These are phyloP conservation scores for Lasioglossum figueresi DNA, from an alignment of 2,888 invertebrate genomes.

Conservation along the genomic window DNA sequence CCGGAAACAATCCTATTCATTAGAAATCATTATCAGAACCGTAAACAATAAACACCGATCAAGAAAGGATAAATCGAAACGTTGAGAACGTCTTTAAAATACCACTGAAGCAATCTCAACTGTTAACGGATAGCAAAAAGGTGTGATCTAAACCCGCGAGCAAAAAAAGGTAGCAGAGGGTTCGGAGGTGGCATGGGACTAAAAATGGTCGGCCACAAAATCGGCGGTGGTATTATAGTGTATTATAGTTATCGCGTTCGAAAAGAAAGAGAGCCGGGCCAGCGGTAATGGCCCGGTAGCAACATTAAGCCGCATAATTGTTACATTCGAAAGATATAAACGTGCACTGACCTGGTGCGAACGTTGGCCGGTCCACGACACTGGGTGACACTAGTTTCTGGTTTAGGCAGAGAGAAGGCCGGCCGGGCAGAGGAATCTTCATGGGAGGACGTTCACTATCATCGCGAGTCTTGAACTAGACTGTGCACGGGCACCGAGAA, in stretches of 20 bases:
- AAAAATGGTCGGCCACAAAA: not conserved
- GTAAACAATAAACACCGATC: not conserved
- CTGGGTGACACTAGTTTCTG: slow-evolving; percentile 57
- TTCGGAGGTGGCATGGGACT: not conserved
- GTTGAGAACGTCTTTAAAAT: not conserved
- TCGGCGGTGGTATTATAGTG: not conserved
- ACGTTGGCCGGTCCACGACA: slow-evolving; percentile 36
- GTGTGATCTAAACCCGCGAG: not conserved
- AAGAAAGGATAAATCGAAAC: not conserved
- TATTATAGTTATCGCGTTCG: not conserved
- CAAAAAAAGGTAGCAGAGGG: not conserved
- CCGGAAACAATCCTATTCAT: not conserved
- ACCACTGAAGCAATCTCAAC: not conserved
- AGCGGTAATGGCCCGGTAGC: not conserved
- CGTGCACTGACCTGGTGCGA: slow-evolving; percentile 64
- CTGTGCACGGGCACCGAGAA: slow-evolving; percentile 67
- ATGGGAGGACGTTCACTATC: slow-evolving; percentile 74
- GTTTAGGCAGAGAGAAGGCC: slow-evolving; percentile 51
- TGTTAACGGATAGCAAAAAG: not conserved
- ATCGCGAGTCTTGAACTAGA: slow-evolving; percentile 73
- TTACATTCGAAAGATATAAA: slow-evolving; percentile 19
- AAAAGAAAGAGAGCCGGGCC: not conserved
- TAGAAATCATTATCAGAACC: not conserved
- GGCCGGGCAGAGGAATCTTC: slow-evolving; percentile 71
- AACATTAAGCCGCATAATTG: slow-evolving; percentile 9